phyloP scores from a whole-genome alignment of 2,888 invertebrate genomes.

The Iphiclides podalirius region DNA sequence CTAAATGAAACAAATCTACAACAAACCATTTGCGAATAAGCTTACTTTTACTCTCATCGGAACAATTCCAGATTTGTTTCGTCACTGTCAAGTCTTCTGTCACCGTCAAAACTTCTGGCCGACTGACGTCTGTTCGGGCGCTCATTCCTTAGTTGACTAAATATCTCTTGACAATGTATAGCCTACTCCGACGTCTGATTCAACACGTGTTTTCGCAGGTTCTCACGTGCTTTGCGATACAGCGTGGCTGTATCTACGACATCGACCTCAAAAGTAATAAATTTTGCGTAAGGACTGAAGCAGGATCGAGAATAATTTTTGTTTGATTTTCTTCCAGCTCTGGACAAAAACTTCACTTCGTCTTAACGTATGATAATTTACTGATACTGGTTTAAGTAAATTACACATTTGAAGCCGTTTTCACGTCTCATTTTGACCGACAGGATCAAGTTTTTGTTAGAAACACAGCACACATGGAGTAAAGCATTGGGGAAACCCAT shows the following conservation, averaged over 20 bases:
- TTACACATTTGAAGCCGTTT: background rate
- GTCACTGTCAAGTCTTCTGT: background rate
- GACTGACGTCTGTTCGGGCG: conserved; percentile 1
- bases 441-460: background rate
- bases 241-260: background rate
- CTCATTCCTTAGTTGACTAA: conserved; percentile 7
- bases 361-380: too few species aligned
- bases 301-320: too few species aligned
- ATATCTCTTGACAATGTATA: background rate
- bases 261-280: background rate
- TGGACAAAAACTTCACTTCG: too few species aligned
- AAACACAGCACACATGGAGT: background rate
- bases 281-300: too few species aligned
- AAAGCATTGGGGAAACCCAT: background rate
- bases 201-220: conserved; percentile 8
- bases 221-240: background rate
- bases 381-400: too few species aligned
- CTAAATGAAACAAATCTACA: background rate
- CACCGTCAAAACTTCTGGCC: too few species aligned
- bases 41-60: too few species aligned
- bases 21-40: too few species aligned
- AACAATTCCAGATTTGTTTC: too few species aligned
- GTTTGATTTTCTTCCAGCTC: too few species aligned
- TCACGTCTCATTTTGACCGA: background rate
- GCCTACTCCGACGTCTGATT: conserved; percentile 1